Percentiles rank a stretch among this genome's conserved stretches.
These are phyloP conservation scores for Tamias sibiricus DNA, from an alignment of 2,113 vertebrate genomes.

Conservation along the genomic window DNA sequence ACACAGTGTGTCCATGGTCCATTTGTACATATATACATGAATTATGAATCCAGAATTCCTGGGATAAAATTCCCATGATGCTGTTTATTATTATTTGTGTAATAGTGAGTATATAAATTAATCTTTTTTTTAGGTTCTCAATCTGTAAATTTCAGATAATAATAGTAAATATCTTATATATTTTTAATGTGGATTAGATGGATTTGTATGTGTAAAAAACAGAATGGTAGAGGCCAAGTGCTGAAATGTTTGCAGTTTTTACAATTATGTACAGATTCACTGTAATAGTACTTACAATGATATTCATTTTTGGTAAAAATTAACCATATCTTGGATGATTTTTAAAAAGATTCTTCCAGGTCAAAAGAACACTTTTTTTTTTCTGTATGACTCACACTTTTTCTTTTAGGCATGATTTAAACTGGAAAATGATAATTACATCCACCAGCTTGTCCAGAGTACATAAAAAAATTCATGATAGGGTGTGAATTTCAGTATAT, in stretches of 20 bases:
- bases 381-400: not conserved
- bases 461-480: slow-evolving; percentile 44
- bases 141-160: not conserved
- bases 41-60: not conserved
- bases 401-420: not conserved
- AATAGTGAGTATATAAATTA: not conserved
- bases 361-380: not conserved
- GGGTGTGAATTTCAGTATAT: not conserved
- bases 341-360: not conserved
- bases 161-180: not conserved
- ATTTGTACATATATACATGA: rapidly evolving
- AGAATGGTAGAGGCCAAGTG: not conserved
- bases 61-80: not conserved
- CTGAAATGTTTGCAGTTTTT: not conserved
- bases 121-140: not conserved
- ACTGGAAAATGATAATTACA: slow-evolving; percentile 3
- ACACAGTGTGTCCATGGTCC: not conserved
- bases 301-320: not conserved
- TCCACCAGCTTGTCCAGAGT: not conserved
- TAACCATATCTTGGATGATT: not conserved
- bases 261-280: not conserved
- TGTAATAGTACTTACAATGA: not conserved
- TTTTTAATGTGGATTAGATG: not conserved
- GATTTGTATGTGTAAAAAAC: not conserved
- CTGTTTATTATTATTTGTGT: not conserved